Percentiles rank a stretch among this genome's conserved stretches.
phyloP scores from a whole-genome alignment of 2,113 vertebrate genomes.

The Triplophysa siluroides region DNA sequence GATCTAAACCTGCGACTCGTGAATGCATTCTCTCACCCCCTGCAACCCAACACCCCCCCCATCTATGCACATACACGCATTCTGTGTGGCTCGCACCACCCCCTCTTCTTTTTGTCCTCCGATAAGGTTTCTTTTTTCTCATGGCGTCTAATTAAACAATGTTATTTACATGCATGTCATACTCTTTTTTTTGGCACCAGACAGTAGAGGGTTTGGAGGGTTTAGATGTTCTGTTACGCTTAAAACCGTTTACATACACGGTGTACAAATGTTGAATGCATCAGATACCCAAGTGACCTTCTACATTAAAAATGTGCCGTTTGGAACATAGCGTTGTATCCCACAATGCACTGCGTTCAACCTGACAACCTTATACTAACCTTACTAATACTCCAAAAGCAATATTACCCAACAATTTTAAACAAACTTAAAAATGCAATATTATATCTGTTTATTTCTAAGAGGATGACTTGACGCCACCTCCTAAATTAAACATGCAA shows the following conservation, averaged over 20 bases:
- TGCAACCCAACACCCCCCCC: conserved; percentile 16
- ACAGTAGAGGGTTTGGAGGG: not conserved
- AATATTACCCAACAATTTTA: not conserved
- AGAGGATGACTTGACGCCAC: too few species aligned
- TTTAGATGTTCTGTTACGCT: not conserved
- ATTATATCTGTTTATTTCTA: too few species aligned
- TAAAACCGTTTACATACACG: not conserved
- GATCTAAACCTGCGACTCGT: conserved; percentile 62
- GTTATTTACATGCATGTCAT: conserved; percentile 75
- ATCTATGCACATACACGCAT: conserved; percentile 1
- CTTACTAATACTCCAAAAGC: not conserved
- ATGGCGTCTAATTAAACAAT: conserved; percentile 75
- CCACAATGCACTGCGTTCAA: not conserved
- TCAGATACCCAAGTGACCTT: not conserved
- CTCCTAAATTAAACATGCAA: not conserved
- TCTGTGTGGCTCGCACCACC: conserved; percentile 12
- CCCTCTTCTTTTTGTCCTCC: conserved; percentile 50
- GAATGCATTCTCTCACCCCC: conserved; percentile 58
- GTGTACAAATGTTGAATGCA: not conserved
- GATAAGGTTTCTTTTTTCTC: conserved; percentile 46
- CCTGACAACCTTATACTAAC: too few species aligned
- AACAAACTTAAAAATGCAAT: too few species aligned
- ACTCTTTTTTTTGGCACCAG: conserved; percentile 60
- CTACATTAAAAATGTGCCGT: not conserved
- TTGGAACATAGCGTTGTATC: too few species aligned